Evolutionary conservation across 2,888 invertebrate genomes (phyloP).

Genomic region (Drosophila siamana): DNA sequence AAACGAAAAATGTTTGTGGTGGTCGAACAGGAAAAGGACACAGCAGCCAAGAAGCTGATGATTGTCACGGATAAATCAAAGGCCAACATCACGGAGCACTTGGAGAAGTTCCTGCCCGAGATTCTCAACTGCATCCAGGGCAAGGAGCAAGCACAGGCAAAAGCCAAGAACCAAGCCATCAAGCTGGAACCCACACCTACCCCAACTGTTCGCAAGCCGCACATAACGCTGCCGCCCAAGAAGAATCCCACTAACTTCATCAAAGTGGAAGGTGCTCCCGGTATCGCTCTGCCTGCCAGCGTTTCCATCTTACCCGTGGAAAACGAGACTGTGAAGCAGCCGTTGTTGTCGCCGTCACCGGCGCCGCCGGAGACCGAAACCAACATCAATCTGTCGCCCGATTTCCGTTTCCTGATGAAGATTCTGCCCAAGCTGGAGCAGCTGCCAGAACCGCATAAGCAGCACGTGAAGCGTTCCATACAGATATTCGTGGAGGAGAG

Average conservation of each 20-base stretch:
- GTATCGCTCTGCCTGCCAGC: conserved; percentile 14
- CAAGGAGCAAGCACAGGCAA: conserved; percentile 56
- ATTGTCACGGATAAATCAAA: conserved; percentile 81
- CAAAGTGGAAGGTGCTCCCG: conserved; percentile 34
- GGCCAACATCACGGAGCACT: conserved; percentile 76
- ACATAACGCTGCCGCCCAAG: conserved; percentile 82
- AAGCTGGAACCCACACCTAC: conserved; percentile 13
- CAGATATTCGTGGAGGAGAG: conserved; percentile 82
- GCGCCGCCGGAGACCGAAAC: conserved; percentile 58
- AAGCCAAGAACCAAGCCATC: conserved; percentile 18
- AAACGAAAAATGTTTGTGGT: conserved; percentile 80
- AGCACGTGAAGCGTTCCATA: conserved; percentile 82
- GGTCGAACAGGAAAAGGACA: conserved; percentile 77
- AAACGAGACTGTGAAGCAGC: conserved; percentile 14
- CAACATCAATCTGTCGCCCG: conserved; percentile 83
- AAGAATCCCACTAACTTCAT: conserved; percentile 80
- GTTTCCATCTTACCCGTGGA: conserved; percentile 43
- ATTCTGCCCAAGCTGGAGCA: conserved; percentile 83
- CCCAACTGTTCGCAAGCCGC: conserved; percentile 53
- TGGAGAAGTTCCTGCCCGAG: conserved; percentile 83
- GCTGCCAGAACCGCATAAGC: conserved; percentile 82
- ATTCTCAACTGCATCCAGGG: conserved; percentile 81
- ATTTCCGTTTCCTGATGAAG: conserved; percentile 84
- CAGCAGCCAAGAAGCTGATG: conserved; percentile 78
- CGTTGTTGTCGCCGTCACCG: background rate